Evolutionary conservation across 2,113 vertebrate genomes (phyloP).

Genomic region (Neolamprologus sp.): DNA sequence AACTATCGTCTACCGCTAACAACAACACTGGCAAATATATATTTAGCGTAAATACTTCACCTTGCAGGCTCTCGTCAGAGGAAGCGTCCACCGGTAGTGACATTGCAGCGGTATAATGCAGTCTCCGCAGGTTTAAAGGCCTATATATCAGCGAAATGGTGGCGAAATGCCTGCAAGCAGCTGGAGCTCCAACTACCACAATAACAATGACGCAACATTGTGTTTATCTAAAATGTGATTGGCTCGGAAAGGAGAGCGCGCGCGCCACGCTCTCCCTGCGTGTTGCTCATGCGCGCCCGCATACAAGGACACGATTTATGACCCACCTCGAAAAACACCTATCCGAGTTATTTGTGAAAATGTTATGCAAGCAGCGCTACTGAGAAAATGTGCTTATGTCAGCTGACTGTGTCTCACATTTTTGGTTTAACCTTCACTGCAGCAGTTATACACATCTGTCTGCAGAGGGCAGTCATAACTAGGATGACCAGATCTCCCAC

Average conservation of each 20-base stretch:
- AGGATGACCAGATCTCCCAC: neutral
- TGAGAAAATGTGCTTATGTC: neutral
- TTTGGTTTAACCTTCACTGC: neutral
- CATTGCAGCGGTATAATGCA: neutral
- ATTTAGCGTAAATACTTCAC: slow-evolving; percentile 6
- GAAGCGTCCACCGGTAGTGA: slow-evolving; percentile 32
- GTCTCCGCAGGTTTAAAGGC: neutral
- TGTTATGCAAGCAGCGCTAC: neutral
- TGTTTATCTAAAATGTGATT: slow-evolving; percentile 58
- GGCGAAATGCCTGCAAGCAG: slow-evolving; percentile 20
- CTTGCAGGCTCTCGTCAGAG: slow-evolving; percentile 55
- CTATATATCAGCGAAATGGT: neutral
- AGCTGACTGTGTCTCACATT: neutral
- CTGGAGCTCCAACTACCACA: slow-evolving; percentile 2
- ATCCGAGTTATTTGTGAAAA: neutral
- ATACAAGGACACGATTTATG: neutral
- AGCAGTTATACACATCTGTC: neutral
- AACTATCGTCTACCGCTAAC: neutral
- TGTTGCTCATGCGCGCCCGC: neutral
- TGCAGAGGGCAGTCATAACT: slow-evolving; percentile 38
- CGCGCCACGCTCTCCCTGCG: neutral
- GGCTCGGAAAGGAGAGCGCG: slow-evolving; percentile 12
- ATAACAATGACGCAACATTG: slow-evolving; percentile 61
- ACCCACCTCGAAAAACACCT: neutral
- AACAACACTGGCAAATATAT: neutral